Evolutionary conservation across 2,113 vertebrate genomes (phyloP), one percentile per base, ranked within the genome.

Genomic region (Hystrix brachyura): DNA sequence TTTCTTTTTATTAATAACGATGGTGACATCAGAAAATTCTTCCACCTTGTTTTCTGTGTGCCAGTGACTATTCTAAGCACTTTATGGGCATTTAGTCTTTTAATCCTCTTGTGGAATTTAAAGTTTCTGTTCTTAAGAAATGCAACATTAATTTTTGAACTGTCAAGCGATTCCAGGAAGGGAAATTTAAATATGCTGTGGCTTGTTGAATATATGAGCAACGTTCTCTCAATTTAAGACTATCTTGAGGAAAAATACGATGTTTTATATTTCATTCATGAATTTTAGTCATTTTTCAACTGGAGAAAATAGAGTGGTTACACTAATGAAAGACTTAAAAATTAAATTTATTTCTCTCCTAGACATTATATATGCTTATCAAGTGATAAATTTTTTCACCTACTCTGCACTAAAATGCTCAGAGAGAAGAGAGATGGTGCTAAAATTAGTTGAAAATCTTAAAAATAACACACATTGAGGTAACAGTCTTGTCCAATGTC

Each of bases 91-190:
- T 92, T 94, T 46, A 13, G 55, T 86, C 62, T 84, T 81, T 87
- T 78, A 95, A 87, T 79, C 27, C 51, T 94, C 71, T 34, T 79
- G 21, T 79, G 13, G 64, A 76, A 92, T 60, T n/a, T 87, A 83
- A 90, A 86, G 13, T 69, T 95, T 51, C 3, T 78, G 8, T 91
- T 85, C 46, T 64, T 91, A 14, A 94, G 57, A 94, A 76, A 94
- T 80, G 53, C 25, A 91, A 69, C 78, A 80, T 93, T 94, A 72
- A 91, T 69, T 88, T 92, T 91, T 93, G 11, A 7, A 82, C 59
- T 74, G 5, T 69, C 69, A 95, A 86, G 59, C 80, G 46, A 84
- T 46, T 90, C 0, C 25, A 71, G 4, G 14, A 59, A 91, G 19
- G 62, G 25, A 86, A 81, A 93, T 80, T 79, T 55, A 43, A 87